A percentile compares a stretch with the other conserved stretches of the same genome.
Evolutionary conservation across 2,888 invertebrate species (phyloP).

Genomic region (Euzetes globulus): DNA sequence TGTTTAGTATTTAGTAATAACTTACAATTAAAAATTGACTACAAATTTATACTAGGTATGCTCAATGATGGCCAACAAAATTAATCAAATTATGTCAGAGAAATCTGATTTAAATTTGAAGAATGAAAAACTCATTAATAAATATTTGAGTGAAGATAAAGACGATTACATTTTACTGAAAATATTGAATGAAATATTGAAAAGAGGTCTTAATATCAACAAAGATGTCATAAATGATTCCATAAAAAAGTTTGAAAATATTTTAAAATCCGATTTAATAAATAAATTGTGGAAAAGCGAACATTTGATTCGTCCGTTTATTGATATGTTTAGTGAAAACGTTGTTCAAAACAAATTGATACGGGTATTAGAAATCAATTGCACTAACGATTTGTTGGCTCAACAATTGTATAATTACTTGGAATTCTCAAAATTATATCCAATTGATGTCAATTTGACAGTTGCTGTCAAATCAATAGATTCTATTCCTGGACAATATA

Average conservation of each 20-base stretch:
- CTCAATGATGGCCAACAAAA: neutral
- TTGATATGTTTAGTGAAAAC: conserved; percentile 74
- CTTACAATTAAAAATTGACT: conserved; percentile 8
- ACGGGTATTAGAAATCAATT: conserved; percentile 62
- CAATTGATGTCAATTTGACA: conserved; percentile 55
- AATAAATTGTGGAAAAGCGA: conserved; percentile 39
- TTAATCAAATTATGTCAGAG: neutral
- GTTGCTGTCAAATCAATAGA: conserved; percentile 53
- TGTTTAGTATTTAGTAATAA: neutral
- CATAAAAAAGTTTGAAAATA: conserved; percentile 58
- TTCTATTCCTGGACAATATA: conserved; percentile 45
- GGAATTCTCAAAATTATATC: conserved; percentile 29
- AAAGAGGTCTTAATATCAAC: conserved; percentile 41
- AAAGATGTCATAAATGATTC: neutral
- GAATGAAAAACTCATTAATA: conserved; percentile 55
- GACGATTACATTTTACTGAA: neutral
- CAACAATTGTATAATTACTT: neutral
- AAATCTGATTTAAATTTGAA: conserved; percentile 13
- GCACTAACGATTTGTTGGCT: conserved; percentile 34
- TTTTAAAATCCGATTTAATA: conserved; percentile 15
- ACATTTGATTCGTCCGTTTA: conserved; percentile 44
- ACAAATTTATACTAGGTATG: too few species aligned
- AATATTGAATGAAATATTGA: conserved; percentile 17
- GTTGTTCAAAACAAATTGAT: conserved; percentile 56
- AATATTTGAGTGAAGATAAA: conserved; percentile 53